A percentile compares a stretch with the other conserved stretches of the same genome.
These are phyloP conservation scores for Procavia capensis DNA, from an alignment of 2,113 vertebrate genomes.

Conservation along the genomic window DNA sequence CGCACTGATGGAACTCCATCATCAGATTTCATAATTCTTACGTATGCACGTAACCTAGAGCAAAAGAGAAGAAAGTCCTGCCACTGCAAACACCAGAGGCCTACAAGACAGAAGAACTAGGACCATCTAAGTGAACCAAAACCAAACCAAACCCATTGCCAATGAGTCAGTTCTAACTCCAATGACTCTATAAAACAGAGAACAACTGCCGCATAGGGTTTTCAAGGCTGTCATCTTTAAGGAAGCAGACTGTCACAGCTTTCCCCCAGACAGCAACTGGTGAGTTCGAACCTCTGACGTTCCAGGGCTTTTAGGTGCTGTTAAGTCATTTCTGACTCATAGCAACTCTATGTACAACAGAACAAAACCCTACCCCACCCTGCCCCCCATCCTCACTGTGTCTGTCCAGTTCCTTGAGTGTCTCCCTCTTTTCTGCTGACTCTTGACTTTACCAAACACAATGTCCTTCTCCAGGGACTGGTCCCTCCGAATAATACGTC, in stretches of 20 bases:
- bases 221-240: background rate
- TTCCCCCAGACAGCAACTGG: background rate
- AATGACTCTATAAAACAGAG: background rate
- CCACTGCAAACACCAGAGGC: background rate
- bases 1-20: background rate
- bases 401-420: no score
- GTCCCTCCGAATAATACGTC: no score
- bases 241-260: background rate
- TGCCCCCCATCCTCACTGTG: no score
- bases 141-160: background rate
- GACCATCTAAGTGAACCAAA: background rate
- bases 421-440: no score
- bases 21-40: background rate
- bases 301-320: background rate
- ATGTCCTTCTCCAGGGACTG: no score
- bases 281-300: no score
- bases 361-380: no score
- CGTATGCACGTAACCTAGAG: background rate
- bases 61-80: background rate
- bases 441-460: no score
- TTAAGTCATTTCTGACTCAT: no score
- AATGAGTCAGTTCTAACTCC: no score
- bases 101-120: background rate
- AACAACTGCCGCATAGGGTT: background rate
- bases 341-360: no score